A percentile compares a stretch with the other conserved stretches of the same genome.
Conservation (phyloP, 2,113 vertebrate genomes). For the Odobenus rosmarus region DNA sequence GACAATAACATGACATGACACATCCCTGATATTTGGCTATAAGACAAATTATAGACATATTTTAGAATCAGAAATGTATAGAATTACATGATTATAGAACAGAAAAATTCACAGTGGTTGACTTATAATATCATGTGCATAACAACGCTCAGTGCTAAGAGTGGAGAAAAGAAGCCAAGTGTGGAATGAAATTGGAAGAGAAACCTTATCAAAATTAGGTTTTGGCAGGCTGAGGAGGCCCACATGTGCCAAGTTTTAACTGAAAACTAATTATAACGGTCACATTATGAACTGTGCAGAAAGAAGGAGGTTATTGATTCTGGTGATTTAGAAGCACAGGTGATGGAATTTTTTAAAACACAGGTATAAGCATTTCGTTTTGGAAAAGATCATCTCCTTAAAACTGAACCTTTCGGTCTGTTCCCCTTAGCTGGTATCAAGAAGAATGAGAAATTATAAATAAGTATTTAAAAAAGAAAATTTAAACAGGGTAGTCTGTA, state of each 20-base stretch:
- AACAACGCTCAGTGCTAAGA: background rate
- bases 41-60: background rate
- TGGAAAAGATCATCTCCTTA: background rate
- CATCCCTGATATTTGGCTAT: background rate
- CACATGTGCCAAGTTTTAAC: background rate
- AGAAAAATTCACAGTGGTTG: background rate
- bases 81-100: background rate
- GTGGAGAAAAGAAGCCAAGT: background rate
- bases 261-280: background rate
- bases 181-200: background rate
- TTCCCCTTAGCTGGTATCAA: background rate
- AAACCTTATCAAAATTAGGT: background rate
- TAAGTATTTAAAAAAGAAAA: background rate
- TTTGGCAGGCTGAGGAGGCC: conserved; percentile 40
- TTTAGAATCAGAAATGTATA: background rate
- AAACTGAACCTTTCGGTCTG: background rate
- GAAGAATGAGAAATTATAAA: background rate
- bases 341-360: background rate
- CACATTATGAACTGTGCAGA: background rate
- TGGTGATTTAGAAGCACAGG: background rate
- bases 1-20: background rate
- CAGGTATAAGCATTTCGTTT: background rate
- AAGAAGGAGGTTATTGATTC: background rate
- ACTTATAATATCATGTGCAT: background rate
- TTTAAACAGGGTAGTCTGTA: background rate